These are phyloP conservation scores for Eulacestoma nigropectus DNA, from an alignment of 2,113 vertebrate genomes.

Conservation along the genomic window DNA sequence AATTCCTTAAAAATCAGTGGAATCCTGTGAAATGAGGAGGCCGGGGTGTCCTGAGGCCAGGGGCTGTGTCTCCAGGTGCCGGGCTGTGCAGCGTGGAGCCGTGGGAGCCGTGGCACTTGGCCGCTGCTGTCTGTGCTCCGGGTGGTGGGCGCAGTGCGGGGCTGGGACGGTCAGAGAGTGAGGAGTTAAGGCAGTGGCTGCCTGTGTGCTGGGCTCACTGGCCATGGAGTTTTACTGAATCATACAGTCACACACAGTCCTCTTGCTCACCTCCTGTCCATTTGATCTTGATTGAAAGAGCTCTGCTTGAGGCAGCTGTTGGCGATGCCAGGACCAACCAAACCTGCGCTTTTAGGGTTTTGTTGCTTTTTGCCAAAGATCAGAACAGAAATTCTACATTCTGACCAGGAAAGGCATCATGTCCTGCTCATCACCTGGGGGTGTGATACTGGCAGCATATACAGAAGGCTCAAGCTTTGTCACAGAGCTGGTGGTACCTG, in stretches of 20 bases:
- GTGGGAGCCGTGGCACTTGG: neutral
- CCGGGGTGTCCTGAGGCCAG: neutral
- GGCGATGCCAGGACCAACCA: neutral
- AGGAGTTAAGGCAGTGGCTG: neutral
- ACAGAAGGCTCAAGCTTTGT: neutral
- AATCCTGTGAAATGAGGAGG: neutral
- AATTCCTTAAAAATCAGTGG: neutral
- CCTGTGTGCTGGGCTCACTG: neutral
- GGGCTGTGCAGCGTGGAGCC: neutral
- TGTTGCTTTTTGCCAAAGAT: neutral
- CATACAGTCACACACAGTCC: rapidly evolving
- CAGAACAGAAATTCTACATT: neutral
- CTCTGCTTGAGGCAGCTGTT: neutral
- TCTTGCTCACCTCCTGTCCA: neutral
- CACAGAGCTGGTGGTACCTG: neutral
- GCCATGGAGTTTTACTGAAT: neutral
- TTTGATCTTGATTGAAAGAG: neutral
- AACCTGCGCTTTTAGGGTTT: neutral
- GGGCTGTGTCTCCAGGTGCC: neutral
- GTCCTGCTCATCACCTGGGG: neutral
- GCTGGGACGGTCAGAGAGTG: rapidly evolving
- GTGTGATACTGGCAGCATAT: neutral
- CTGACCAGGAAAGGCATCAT: neutral
- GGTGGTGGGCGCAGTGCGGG: neutral
- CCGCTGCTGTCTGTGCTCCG: rapidly evolving